A percentile compares a stretch with the other conserved stretches of the same genome.
Conservation (phyloP, 2,888 invertebrate species). For the Trachelus iudaicus region DNA sequence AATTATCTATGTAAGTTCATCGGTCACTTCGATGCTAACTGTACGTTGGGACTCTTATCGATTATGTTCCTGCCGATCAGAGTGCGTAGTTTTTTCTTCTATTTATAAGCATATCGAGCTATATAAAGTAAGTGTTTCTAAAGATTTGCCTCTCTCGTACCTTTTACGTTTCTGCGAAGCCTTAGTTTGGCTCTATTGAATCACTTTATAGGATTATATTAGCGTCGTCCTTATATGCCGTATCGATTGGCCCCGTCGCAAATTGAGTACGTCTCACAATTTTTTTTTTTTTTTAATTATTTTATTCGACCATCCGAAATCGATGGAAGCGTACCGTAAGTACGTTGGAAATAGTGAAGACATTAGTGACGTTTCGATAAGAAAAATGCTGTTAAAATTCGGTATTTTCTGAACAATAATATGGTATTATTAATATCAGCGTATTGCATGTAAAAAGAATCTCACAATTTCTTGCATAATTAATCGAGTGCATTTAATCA, state of each 20-base stretch:
- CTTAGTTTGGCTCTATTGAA: conserved; percentile 1
- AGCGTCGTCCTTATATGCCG: conserved; percentile 7
- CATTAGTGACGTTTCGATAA: no score
- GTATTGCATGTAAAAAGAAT: neutral
- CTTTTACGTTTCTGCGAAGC: neutral
- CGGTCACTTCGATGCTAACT: neutral
- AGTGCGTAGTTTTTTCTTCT: neutral
- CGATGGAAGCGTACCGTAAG: neutral
- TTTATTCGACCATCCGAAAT: neutral
- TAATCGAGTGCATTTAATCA: neutral
- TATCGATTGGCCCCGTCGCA: conserved; percentile 14
- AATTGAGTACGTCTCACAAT: conserved; percentile 2
- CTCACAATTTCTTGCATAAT: neutral
- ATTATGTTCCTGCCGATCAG: neutral
- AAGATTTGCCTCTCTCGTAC: neutral
- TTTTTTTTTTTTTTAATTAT: neutral
- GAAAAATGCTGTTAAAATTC: neutral
- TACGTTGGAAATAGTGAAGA: neutral
- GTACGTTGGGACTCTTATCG: neutral
- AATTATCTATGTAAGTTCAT: neutral
- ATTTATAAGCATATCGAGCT: neutral
- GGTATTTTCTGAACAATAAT: neutral
- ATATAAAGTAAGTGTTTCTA: neutral
- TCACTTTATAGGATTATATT: conserved; percentile 20
- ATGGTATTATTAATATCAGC: neutral